Percentiles rank a stretch among this genome's conserved stretches.
Conservation (phyloP, 2,113 vertebrate species). For the rabbit (Oryctolagus cuniculus) region DNA sequence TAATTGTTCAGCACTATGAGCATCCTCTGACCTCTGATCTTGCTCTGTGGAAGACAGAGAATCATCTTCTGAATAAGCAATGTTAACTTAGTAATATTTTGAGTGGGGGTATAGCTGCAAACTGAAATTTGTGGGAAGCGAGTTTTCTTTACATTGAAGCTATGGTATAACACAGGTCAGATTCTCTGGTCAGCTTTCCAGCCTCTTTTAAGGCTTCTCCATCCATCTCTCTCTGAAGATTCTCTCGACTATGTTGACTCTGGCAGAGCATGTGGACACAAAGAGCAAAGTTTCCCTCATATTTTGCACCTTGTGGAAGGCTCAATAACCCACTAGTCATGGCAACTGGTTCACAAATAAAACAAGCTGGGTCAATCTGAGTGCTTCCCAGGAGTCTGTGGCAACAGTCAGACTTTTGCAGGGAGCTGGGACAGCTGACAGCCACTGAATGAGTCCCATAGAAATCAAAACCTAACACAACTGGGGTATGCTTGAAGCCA, state of each 20-base stretch:
- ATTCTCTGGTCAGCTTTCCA: neutral
- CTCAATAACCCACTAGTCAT: neutral
- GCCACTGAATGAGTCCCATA: neutral
- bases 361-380: neutral
- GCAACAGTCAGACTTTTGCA: neutral
- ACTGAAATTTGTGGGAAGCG: neutral
- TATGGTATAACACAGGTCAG: neutral
- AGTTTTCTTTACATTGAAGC: neutral
- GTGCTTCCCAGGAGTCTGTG: neutral
- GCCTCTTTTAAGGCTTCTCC: neutral
- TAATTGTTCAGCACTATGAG: constrained; percentile 75
- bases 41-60: constrained; percentile 80
- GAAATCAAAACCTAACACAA: neutral
- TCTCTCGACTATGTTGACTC: neutral
- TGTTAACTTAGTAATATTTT: neutral
- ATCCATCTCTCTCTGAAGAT: neutral
- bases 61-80: neutral
- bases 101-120: neutral
- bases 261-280: neutral
- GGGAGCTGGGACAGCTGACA: neutral
- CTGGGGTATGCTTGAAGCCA: neutral
- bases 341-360: constrained; percentile 14
- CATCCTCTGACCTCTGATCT: constrained; percentile 78
- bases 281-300: neutral
- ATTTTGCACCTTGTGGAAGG: neutral